Evolutionary conservation across 2,888 invertebrate genomes (phyloP).

Genomic region (Hecatera dysodea): DNA sequence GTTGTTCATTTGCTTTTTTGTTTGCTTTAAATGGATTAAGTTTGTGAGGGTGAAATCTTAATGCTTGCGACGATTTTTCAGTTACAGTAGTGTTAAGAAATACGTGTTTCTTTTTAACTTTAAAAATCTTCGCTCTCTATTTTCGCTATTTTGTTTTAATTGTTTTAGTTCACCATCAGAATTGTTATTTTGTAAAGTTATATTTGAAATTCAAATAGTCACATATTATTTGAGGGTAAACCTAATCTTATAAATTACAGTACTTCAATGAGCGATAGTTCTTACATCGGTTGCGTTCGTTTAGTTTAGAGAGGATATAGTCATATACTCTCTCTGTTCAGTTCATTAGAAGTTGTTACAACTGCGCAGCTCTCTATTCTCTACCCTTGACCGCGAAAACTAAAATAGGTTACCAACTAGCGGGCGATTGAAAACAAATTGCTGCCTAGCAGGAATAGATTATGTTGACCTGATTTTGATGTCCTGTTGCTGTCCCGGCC

Average conservation of each 20-base stretch:
- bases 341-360: background rate
- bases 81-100: background rate
- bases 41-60: conserved; percentile 10
- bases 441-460: background rate
- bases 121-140: background rate
- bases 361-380: no score
- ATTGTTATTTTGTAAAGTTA: background rate
- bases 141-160: background rate
- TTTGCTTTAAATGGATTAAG: conserved; percentile 5
- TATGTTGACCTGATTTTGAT: conserved; percentile 43
- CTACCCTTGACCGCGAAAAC: background rate
- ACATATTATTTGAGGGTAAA: background rate
- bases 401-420: conserved; percentile 14
- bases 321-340: no score
- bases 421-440: background rate
- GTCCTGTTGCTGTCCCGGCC: background rate
- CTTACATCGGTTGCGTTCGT: background rate
- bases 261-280: background rate
- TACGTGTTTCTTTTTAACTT: background rate
- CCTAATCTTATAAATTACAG: background rate
- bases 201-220: background rate
- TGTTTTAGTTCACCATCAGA: background rate
- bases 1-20: conserved; percentile 27
- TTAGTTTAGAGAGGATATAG: background rate
- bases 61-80: background rate